A percentile compares a stretch with the other conserved stretches of the same genome.
Evolutionary conservation across 2,113 vertebrate genomes (phyloP).

Genomic region (Microtus ochrogaster): DNA sequence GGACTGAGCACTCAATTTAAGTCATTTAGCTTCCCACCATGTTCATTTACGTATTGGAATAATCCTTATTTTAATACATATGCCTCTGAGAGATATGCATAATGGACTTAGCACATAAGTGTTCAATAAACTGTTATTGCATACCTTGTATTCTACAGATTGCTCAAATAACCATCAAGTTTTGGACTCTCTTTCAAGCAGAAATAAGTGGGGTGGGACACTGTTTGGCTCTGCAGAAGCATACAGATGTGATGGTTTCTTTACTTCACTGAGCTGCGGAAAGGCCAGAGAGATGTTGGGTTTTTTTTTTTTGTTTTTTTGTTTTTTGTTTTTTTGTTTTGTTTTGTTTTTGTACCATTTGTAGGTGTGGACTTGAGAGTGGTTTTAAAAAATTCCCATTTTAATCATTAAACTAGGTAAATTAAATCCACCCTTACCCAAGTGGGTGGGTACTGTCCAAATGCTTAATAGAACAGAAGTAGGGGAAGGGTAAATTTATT

Average conservation of each 20-base stretch:
- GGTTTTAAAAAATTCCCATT: background rate
- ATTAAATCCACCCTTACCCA: background rate
- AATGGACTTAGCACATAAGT: background rate
- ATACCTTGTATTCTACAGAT: background rate
- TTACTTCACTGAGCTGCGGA: background rate
- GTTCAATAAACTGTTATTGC: background rate
- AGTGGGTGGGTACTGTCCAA: background rate
- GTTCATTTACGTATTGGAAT: background rate
- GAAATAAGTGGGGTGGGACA: background rate
- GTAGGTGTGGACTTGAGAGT: background rate
- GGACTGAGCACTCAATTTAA: background rate
- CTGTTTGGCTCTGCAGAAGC: background rate
- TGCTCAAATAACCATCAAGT: background rate
- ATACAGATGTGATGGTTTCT: background rate
- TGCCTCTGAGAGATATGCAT: background rate
- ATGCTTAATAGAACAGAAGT: background rate
- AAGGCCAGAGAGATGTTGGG: background rate
- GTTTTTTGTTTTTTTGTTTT: too few relatives aligned
- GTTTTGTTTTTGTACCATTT: background rate
- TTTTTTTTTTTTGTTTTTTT: too few relatives aligned
- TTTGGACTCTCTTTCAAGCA: background rate
- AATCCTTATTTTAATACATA: background rate
- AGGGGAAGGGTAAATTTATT: too few relatives aligned
- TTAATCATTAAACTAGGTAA: background rate
- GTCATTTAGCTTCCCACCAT: background rate